phyloP scores from a whole-genome alignment of 2,797 vertebrate species.

The Smutsia gigantea region DNA sequence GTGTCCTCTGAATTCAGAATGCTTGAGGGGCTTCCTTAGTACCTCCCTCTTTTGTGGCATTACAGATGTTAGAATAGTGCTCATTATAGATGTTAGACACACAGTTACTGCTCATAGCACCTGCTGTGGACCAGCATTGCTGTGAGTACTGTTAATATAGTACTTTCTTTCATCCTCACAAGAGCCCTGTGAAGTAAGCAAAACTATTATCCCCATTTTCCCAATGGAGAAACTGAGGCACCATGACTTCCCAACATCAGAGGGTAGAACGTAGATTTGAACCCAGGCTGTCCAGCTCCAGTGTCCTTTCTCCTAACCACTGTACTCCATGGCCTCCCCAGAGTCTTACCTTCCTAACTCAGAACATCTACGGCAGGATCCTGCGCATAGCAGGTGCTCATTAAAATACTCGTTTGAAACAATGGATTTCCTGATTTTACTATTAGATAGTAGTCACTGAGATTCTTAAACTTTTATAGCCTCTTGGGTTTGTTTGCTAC shows the following conservation, averaged over 20 bases:
- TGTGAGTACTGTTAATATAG: background rate
- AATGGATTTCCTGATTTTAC: background rate
- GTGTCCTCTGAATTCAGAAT: background rate
- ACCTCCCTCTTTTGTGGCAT: too few species aligned
- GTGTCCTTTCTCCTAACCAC: fast-evolving
- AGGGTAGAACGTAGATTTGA: background rate
- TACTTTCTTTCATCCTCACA: background rate
- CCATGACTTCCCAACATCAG: background rate
- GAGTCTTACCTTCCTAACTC: background rate
- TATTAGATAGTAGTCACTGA: background rate
- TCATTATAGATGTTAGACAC: too few species aligned
- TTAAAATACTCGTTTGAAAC: background rate
- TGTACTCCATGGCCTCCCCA: fast-evolving
- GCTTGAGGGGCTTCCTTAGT: background rate
- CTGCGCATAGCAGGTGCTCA: too few species aligned
- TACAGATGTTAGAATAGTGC: background rate
- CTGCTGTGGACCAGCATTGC: background rate
- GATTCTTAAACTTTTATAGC: background rate
- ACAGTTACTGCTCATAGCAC: too few species aligned
- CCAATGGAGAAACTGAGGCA: background rate
- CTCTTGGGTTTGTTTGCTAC: background rate
- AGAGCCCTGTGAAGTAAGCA: background rate
- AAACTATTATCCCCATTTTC: background rate
- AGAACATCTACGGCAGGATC: fast-evolving
- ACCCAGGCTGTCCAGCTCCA: background rate